A percentile compares a stretch with the other conserved stretches of the same genome.
Conservation (phyloP, 2,888 invertebrate genomes). For the Nowickia ferox region DNA sequence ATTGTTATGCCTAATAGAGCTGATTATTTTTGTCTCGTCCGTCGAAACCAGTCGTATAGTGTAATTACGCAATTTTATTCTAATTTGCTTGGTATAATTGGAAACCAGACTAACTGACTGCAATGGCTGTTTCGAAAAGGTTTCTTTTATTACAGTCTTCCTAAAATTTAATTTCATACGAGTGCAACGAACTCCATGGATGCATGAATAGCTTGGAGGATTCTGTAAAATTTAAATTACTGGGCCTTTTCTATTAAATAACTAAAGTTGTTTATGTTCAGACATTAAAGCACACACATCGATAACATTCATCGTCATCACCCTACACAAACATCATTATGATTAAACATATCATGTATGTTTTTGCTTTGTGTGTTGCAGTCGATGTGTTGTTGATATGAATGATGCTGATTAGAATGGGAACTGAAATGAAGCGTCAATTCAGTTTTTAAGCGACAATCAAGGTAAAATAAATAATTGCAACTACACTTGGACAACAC, state of each 20-base stretch:
- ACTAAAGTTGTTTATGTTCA: constrained; percentile 53
- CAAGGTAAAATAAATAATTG: constrained; percentile 19
- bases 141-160: too few species aligned
- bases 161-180: too few species aligned
- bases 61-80: too few species aligned
- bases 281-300: constrained; percentile 10
- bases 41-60: too few species aligned
- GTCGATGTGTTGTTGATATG: constrained; percentile 35
- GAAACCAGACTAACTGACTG: too few species aligned
- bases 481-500: constrained; percentile 4
- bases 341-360: background rate
- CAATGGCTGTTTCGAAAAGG: too few species aligned
- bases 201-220: background rate
- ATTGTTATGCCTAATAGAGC: too few species aligned
- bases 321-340: background rate
- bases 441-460: constrained; percentile 52
- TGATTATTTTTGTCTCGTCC: too few species aligned
- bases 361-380: background rate
- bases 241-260: constrained; percentile 21
- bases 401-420: constrained; percentile 52
- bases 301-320: constrained; percentile 10
- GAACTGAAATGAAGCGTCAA: constrained; percentile 29
- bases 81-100: too few species aligned
- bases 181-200: too few species aligned
- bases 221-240: constrained; percentile 3